Base-by-base conservation (phyloP, 2,113 vertebrate species). In the Oxyura jamaicensis region DNA sequence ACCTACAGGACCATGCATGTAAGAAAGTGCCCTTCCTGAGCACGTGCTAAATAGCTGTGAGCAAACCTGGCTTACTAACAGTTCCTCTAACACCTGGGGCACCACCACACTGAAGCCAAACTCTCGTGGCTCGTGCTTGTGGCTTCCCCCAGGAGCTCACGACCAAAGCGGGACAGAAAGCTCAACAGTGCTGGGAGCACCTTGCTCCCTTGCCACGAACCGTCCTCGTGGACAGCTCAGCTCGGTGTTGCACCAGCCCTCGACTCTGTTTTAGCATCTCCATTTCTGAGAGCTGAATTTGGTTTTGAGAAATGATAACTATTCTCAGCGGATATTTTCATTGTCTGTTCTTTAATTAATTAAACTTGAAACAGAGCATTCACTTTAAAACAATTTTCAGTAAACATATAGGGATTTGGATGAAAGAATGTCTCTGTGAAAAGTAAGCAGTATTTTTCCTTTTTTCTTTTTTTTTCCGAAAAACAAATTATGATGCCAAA, bases 281-380 rank as follows among this genome's bases (percentile, higher is more conserved):
- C 14, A 18, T 59, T 84, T 87, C 58, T 63, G 63, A 90, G 86
- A 81, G 19, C 22, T 84, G 35, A 5, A 29, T 67, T 77, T 31
- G 36, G n/a, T 18, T 80, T 85, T 87, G 26, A 76, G 73, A 83
- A 88, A 76, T 17, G 6, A 3, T 35, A 68, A 19, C 29, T 62
- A 5, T 66, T 58, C 86, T 59, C 59, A 41, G 35, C 0, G 4
- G 65, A 16, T 62, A 42, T 71, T 92, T 81, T 90, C 63, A 78
- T 59, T 91, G 59, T 48, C 80, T 83, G 21, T 48, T 80, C 90
- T 71, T 95, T 67, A 66, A 83, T 77, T 67, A 80, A 86, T 83
- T 88, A 83, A 83, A 86, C 21, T 63, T 81, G 33, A 92, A 86
- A 77, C 41, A 25, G 46, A 94, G 41, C 28, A 46, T 69, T 88